These are phyloP conservation scores for Pangasianodon hypophthalmus DNA, from an alignment of 2,113 vertebrate species.

Conservation along the genomic window DNA sequence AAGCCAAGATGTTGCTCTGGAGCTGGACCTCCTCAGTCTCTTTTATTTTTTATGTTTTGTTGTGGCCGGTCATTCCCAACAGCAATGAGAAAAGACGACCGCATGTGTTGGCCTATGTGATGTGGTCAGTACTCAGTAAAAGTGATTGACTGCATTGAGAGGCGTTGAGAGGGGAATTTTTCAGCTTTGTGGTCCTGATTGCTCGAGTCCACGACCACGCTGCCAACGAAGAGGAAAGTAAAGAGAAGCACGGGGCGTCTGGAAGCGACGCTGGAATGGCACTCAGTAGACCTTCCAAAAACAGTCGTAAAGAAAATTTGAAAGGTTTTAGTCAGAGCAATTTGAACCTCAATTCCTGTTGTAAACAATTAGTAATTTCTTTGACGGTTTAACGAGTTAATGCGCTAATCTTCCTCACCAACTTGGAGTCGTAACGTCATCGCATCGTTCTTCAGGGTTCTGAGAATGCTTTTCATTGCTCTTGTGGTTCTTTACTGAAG, in stretches of 20 bases:
- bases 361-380: slow-evolving; percentile 8
- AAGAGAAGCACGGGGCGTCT: slow-evolving; percentile 6
- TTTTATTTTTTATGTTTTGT: slow-evolving; percentile 15
- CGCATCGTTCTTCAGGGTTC: neutral
- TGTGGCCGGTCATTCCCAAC: slow-evolving; percentile 10
- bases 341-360: slow-evolving; percentile 1
- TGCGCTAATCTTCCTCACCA: neutral
- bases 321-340: neutral
- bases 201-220: neutral
- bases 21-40: neutral
- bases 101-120: neutral
- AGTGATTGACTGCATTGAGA: slow-evolving; percentile 35
- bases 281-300: neutral
- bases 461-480: neutral
- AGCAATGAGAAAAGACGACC: neutral
- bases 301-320: neutral
- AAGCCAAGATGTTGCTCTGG: neutral
- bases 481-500: slow-evolving; percentile 13
- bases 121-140: slow-evolving; percentile 39
- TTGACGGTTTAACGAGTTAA: neutral
- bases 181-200: neutral
- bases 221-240: neutral
- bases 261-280: slow-evolving; percentile 7
- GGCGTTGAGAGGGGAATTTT: slow-evolving; percentile 34
- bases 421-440: neutral